A percentile compares a stretch with the other conserved stretches of the same genome.
Evolutionary conservation across 2,888 invertebrate genomes (phyloP).

Genomic region (Stramonita haemastoma): DNA sequence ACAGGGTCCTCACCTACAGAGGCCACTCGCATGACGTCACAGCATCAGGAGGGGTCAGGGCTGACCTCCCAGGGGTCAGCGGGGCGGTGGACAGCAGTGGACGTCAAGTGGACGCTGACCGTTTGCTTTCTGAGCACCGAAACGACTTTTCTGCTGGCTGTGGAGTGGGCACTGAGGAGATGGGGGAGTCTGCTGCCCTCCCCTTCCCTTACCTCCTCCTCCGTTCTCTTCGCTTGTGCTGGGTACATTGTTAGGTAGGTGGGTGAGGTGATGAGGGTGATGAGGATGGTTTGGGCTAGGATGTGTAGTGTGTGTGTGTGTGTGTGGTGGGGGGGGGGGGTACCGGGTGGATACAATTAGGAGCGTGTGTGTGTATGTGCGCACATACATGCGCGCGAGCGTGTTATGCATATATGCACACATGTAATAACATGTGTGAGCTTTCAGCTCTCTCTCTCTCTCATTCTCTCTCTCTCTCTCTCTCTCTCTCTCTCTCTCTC

Average conservation of each 20-base stretch:
- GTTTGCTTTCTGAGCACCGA: conserved; percentile 2
- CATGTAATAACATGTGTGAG: not conserved
- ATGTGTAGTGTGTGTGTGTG: not conserved
- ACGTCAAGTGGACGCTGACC: conserved; percentile 12
- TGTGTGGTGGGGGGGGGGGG: not conserved
- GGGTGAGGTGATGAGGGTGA: not conserved
- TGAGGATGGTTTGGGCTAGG: not conserved
- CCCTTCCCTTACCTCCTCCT: conserved; percentile 6
- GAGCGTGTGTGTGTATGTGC: not conserved
- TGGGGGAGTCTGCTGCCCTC: not conserved
- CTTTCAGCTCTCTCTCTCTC: not conserved
- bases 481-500: not conserved
- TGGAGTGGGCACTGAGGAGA: conserved; percentile 7
- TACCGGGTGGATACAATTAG: not conserved
- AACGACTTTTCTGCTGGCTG: not conserved
- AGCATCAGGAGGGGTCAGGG: not conserved
- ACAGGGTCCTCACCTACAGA: not conserved
- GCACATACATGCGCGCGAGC: not conserved
- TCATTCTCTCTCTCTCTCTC: not conserved
- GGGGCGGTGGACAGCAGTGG: not conserved
- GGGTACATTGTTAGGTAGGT: conserved; percentile 7
- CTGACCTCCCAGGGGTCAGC: not conserved
- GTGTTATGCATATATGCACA: not conserved
- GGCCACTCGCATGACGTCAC: not conserved
- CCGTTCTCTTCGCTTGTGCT: conserved; percentile 8